Evolutionary conservation across 2,888 invertebrate species (phyloP).

Genomic region (Lucinisca nassula): DNA sequence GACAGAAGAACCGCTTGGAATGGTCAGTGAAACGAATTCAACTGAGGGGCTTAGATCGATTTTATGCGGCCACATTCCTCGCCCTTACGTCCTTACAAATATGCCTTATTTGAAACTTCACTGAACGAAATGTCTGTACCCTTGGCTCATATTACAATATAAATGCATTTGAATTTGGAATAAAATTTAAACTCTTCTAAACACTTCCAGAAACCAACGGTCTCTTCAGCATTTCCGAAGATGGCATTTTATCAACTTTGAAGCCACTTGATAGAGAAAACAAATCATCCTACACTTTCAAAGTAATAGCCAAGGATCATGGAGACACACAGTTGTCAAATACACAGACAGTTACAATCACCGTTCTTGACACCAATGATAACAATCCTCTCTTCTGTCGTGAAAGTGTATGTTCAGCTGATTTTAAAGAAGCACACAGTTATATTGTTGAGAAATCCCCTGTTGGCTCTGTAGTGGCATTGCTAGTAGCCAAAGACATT

Average conservation of each 20-base stretch:
- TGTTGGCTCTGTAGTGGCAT: slow-evolving; percentile 44
- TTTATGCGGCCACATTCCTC: too few relatives aligned
- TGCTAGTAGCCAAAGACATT: slow-evolving; percentile 56
- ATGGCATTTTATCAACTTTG: slow-evolving; percentile 8
- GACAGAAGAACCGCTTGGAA: too few relatives aligned
- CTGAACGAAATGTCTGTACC: too few relatives aligned
- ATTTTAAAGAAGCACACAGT: background rate
- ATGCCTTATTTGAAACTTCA: too few relatives aligned
- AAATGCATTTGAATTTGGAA: too few relatives aligned
- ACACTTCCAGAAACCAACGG: background rate
- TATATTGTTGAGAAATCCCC: slow-evolving; percentile 53
- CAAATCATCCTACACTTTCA: slow-evolving; percentile 14
- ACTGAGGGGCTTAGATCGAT: too few relatives aligned
- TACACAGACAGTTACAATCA: slow-evolving; percentile 29
- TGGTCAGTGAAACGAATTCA: too few relatives aligned
- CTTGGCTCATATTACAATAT: too few relatives aligned
- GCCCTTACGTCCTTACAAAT: too few relatives aligned
- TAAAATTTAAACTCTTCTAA: too few relatives aligned
- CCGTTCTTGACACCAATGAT: slow-evolving; percentile 67
- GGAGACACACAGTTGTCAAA: slow-evolving; percentile 35
- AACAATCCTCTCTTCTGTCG: slow-evolving; percentile 51
- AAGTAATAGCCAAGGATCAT: slow-evolving; percentile 37
- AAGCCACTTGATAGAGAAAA: slow-evolving; percentile 45
- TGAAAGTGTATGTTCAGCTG: background rate
- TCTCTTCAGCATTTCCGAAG: background rate